Conservation (phyloP, 2,888 invertebrate genomes). For the Orthonychiurus folsomi region DNA sequence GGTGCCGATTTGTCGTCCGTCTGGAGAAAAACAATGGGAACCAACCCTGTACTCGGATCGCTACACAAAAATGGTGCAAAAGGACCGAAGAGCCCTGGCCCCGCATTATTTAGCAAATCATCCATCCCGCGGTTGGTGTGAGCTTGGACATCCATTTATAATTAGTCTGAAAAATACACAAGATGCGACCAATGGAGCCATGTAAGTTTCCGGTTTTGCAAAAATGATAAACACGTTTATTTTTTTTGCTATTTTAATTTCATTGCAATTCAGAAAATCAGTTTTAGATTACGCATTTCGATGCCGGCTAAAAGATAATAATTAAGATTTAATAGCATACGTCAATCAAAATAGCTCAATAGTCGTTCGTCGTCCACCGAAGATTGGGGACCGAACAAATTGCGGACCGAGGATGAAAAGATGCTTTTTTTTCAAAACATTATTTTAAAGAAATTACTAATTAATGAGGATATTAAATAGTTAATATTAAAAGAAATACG, state of each 20-base stretch:
- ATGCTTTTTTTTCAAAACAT: too few species aligned
- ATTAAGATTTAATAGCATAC: background rate
- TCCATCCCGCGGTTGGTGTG: slow-evolving; percentile 29
- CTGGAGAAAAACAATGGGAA: slow-evolving; percentile 25
- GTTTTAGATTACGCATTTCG: too few species aligned
- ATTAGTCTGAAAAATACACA: slow-evolving; percentile 5
- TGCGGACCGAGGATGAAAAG: too few species aligned
- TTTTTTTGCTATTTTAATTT: slow-evolving; percentile 1
- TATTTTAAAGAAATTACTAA: too few species aligned
- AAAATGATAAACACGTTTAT: background rate
- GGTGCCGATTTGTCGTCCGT: slow-evolving; percentile 21
- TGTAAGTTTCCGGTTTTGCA: slow-evolving; percentile 8
- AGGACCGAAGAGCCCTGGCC: slow-evolving; percentile 14
- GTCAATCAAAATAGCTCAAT: background rate
- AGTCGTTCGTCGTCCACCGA: too few species aligned
- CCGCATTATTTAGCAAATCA: slow-evolving; percentile 29
- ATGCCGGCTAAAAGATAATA: too few species aligned
- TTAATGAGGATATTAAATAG: too few species aligned
- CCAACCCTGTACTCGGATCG: slow-evolving; percentile 25
- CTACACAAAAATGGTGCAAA: slow-evolving; percentile 11
- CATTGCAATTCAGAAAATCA: background rate
- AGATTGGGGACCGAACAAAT: too few species aligned
- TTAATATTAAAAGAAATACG: too few species aligned
- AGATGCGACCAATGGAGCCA: background rate
- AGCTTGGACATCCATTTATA: slow-evolving; percentile 10